Conservation (phyloP, 2,113 vertebrate genomes). For the Channa maculata region DNA sequence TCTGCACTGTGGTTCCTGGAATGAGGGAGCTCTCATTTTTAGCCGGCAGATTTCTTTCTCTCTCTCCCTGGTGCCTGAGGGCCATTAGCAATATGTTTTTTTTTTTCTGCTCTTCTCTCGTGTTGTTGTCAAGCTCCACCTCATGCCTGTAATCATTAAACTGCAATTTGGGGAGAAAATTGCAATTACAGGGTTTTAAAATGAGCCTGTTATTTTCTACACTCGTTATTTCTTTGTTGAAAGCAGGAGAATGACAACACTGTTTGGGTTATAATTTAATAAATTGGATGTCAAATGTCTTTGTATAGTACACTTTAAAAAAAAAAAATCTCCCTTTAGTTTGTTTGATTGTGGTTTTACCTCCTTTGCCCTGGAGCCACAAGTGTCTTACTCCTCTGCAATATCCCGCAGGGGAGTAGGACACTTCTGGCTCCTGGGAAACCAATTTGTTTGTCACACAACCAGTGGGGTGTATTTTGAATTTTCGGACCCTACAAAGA, state of each 20-base stretch:
- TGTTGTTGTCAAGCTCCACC: conserved; percentile 66
- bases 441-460: not conserved
- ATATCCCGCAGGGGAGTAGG: no score
- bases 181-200: conserved; percentile 66
- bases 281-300: conserved; percentile 2
- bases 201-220: conserved; percentile 54
- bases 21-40: conserved; percentile 20
- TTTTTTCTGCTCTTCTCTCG: conserved; percentile 16
- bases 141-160: conserved; percentile 67
- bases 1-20: conserved; percentile 45
- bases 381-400: no score
- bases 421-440: no score
- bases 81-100: conserved; percentile 23
- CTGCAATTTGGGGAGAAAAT: conserved; percentile 71
- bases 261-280: conserved; percentile 65
- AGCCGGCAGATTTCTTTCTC: conserved; percentile 23
- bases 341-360: conserved; percentile 9
- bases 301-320: no score
- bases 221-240: conserved; percentile 61
- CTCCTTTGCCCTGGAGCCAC: not conserved
- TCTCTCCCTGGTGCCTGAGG: conserved; percentile 29
- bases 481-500: conserved; percentile 51
- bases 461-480: conserved; percentile 15
- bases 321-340: not conserved
- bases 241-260: conserved; percentile 22